A percentile compares a stretch with the other conserved stretches of the same genome.
Evolutionary conservation across 92 coral and sea anemone species (phyloP).

Genomic region (Phenganax marumi): DNA sequence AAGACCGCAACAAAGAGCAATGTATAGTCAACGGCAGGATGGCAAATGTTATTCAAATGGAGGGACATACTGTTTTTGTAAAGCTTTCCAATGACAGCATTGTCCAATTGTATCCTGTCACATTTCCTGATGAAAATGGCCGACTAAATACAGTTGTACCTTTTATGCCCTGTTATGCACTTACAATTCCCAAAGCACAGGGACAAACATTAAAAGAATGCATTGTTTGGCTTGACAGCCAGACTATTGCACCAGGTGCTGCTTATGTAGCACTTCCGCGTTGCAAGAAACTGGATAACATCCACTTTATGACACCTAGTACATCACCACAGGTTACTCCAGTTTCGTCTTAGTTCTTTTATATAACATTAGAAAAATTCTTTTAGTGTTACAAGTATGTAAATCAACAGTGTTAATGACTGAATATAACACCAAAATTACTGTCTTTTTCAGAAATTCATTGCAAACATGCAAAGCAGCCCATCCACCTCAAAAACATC

Average conservation of each 20-base stretch:
- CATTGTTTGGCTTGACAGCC: conserved; percentile 16
- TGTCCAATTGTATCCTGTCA: not conserved
- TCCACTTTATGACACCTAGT: not conserved
- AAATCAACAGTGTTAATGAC: too few relatives aligned
- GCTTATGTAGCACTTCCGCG: conserved; percentile 21
- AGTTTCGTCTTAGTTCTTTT: not conserved
- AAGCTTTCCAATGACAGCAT: not conserved
- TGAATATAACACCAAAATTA: too few relatives aligned
- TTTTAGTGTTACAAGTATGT: too few relatives aligned
- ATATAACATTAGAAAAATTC: too few relatives aligned
- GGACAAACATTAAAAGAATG: not conserved
- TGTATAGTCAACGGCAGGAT: conserved; percentile 14
- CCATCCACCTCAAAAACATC: too few relatives aligned
- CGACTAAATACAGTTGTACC: not conserved
- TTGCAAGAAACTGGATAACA: not conserved
- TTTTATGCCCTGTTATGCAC: not conserved
- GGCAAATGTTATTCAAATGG: not conserved
- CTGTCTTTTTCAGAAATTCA: too few relatives aligned
- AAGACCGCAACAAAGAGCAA: not conserved
- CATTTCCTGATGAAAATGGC: not conserved
- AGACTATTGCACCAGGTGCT: conserved; percentile 1
- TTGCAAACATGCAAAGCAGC: too few relatives aligned
- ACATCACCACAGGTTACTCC: not conserved
- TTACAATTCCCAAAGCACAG: not conserved
- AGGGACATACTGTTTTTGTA: not conserved